Base-by-base conservation (phyloP, 2,113 vertebrate species). In the Pituophis catenifer region DNA sequence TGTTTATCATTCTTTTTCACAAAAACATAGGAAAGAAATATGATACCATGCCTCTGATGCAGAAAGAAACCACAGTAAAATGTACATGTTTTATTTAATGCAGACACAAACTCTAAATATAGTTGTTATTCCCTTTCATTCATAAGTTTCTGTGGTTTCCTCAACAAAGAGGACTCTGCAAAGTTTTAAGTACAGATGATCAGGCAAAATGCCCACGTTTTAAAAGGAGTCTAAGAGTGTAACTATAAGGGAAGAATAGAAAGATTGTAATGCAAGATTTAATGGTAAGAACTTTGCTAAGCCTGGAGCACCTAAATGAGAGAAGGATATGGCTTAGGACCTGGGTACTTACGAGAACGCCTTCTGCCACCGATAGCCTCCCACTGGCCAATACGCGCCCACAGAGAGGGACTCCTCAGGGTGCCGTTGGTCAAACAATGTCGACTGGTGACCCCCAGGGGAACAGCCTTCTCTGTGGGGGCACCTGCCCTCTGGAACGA, bases 21-120 rank as follows among this genome's bases (percentile, higher is more conserved):
- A 89, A 89, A 88, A n/a, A 44, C 48, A 33, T 90, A 86, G 88
- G 90, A 88, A 93, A 91, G 54, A 94, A 91, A 23, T 3, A 95
- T 33, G 92, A 93, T 94, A 93, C 44, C 3, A 21, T 33, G 54
- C 19, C 93, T n/a, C 91, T 23, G 38, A 1, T 81, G 1, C 8
- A 88, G 38, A 70, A 38, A 38, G 86, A 93, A 52, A 59, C 53
- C 58, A 58, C 17, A 86, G 21, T 86, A 29, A 59, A 87, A 59
- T 15, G 44, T 55, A 92, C 8, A 52, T 87, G 19, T 21, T 24
- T 89, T 85, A 38, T 33, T 86, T 52, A 90, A 52, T 53, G 58
- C 44, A 54, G 58, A n/a, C n/a, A 59, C 55, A 59, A 89, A 89
- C 19, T 29, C 44, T 38, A 59, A 90, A 93, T 52, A 90, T 85